Conservation (phyloP, 30 jellyfish, hydroid and myxozoan genomes). For the Turritopsis rubra region DNA sequence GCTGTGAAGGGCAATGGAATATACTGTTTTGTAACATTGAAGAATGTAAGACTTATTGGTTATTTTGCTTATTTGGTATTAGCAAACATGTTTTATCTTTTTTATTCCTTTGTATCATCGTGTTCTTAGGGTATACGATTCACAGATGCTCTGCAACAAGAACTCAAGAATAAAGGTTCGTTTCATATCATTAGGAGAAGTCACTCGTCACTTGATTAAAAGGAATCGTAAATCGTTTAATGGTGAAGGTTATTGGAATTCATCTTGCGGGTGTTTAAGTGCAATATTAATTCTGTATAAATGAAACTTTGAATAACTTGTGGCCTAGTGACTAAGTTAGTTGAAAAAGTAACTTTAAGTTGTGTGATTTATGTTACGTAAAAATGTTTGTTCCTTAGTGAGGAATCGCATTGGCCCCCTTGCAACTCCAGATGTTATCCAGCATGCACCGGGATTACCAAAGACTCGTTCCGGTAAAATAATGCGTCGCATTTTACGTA, state of each 20-base stretch:
- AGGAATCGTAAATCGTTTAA: no score
- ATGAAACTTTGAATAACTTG: no score
- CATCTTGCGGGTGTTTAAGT: no score
- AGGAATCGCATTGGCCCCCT: conserved; percentile 93
- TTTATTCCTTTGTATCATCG: no score
- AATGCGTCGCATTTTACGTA: conserved; percentile 96
- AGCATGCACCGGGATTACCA: conserved; percentile 95
- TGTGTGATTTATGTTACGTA: no score
- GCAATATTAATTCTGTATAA: neutral
- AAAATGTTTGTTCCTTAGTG: conserved; percentile 67
- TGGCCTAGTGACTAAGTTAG: neutral
- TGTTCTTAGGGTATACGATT: conserved; percentile 40
- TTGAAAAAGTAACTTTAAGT: neutral
- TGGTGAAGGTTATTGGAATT: no score
- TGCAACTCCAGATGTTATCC: conserved; percentile 92
- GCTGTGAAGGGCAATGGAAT: conserved; percentile 86
- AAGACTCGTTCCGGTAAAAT: conserved; percentile 98
- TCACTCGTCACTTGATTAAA: neutral
- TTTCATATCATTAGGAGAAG: no score
- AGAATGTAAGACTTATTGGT: conserved; percentile 40
- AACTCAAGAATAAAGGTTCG: conserved; percentile 42
- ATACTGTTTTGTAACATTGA: conserved; percentile 75
- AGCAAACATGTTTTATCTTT: neutral
- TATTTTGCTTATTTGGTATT: neutral
- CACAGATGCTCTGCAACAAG: conserved; percentile 28